Percentiles rank a stretch among this genome's conserved stretches.
Evolutionary conservation across 1,140 invertebrate species (phyloP).

Genomic region (Stegodyphus dumicola): DNA sequence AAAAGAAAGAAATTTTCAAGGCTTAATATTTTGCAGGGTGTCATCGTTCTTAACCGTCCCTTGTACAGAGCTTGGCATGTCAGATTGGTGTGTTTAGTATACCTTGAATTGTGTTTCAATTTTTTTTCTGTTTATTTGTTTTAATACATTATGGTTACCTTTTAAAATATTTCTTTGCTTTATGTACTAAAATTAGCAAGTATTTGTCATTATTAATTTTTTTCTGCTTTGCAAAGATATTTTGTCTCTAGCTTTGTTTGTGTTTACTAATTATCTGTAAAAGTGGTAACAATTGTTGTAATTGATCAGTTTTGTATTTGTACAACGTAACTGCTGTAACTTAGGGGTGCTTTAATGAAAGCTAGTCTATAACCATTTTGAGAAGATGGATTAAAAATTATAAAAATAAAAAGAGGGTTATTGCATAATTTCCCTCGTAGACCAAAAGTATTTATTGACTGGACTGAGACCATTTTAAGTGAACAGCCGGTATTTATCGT

Average conservation of each 20-base stretch:
- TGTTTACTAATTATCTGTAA: conserved; percentile 19
- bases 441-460: conserved; percentile 14
- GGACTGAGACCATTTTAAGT: conserved; percentile 24
- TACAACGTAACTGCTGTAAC: conserved; percentile 44
- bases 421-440: not conserved
- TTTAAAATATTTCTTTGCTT: too few species aligned
- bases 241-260: conserved; percentile 30
- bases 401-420: too few species aligned
- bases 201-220: not conserved
- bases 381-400: too few species aligned
- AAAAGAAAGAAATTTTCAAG: conserved; percentile 40
- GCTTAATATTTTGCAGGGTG: conserved; percentile 51
- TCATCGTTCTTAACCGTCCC: conserved; percentile 60
- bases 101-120: conserved; percentile 4
- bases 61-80: conserved; percentile 62
- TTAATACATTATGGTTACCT: too few species aligned
- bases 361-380: conserved; percentile 1
- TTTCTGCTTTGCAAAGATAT: conserved; percentile 32
- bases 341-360: conserved; percentile 39
- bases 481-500: conserved; percentile 3
- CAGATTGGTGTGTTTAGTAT: conserved; percentile 60
- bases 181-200: too few species aligned
- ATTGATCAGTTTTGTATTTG: conserved; percentile 44
- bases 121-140: not conserved
- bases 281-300: conserved; percentile 19